Evolutionary conservation across 64 coral and sea anemone genomes (phyloP).

Genomic region (Actinia tenebrosa): DNA sequence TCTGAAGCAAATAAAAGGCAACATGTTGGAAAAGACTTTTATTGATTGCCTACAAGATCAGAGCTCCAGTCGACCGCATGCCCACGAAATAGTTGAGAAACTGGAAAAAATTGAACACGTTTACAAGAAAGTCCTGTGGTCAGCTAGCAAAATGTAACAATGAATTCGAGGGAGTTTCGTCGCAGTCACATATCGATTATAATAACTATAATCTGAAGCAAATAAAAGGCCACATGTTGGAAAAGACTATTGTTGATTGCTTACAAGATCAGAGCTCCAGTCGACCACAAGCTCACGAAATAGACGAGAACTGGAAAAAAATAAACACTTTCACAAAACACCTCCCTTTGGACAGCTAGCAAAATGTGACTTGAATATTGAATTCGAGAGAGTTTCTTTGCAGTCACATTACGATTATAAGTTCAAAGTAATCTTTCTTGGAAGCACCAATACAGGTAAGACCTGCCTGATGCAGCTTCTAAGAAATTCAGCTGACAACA

Average conservation of each 20-base stretch:
- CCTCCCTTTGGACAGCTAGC: too few relatives aligned
- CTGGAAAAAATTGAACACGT: neutral
- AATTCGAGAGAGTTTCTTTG: neutral
- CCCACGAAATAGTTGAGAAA: neutral
- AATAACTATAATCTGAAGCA: too few relatives aligned
- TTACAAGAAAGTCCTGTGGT: too few relatives aligned
- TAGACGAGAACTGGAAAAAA: too few relatives aligned
- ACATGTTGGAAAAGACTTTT: neutral
- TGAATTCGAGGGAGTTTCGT: neutral
- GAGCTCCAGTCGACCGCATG: too few relatives aligned
- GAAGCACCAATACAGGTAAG: conserved; percentile 1
- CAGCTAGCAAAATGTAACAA: neutral
- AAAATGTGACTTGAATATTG: too few relatives aligned
- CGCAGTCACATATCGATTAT: too few relatives aligned
- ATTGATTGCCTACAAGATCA: neutral
- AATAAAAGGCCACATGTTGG: too few relatives aligned
- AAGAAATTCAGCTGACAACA: neutral
- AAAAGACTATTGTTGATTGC: too few relatives aligned
- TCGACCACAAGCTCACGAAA: too few relatives aligned
- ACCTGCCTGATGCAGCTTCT: neutral
- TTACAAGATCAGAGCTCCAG: too few relatives aligned
- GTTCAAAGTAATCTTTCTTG: conserved; percentile 12
- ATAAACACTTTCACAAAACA: too few relatives aligned
- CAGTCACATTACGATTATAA: neutral
- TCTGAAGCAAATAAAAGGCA: conserved; percentile 4